Evolutionary conservation across 2,113 vertebrate species (phyloP), one percentile per base, ranked within the genome.

Genomic region (Megaleporinus macrocephalus): DNA sequence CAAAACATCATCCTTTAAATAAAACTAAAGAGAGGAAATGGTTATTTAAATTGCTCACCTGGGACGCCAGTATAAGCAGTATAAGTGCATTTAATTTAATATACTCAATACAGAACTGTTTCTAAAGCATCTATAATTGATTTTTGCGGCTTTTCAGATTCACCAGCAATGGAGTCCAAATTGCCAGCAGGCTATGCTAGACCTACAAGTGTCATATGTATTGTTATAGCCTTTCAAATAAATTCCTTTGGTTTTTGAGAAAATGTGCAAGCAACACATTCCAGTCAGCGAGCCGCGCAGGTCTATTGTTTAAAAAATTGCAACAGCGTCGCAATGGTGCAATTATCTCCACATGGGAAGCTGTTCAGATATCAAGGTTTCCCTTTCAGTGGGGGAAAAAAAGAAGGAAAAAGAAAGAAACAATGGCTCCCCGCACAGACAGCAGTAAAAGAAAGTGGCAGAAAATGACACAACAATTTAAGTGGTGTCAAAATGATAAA

Each of bases 301-400:
- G 15, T 73, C 69, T 62, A 22, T 33, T 51, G 36, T 63, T 72
- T 62, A 16, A 15, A 70, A 44, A 22, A 36, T 44, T 41, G 41
- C 33, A n/a, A 41, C 66, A 44, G 77, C 3, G 15, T 62, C 11
- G 41, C 20, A 27, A 65, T 13, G n/a, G 33, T 57, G 20, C 68
- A 51, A 63, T 73, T 65, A 73, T 80, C 70, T 26, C 74, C 36
- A 44, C 24, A 15, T 27, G 57, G 26, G 13, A 63, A 63, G 69
- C 10, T 24, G 55, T 61, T 80, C 41, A 30, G 29, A 61, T 73
- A 61, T 80, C 66, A 72, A 47, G n/a, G 12, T 63, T 47, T 0
- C 41, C 62, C 36, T 53, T 51, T 73, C 49, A 41, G 24, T 55
- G 20, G 12, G 51, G 20, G 26, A 47, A 36, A 44, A 44, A 44